Conservation (phyloP, 2,797 vertebrate species). For the Varecia variegata region DNA sequence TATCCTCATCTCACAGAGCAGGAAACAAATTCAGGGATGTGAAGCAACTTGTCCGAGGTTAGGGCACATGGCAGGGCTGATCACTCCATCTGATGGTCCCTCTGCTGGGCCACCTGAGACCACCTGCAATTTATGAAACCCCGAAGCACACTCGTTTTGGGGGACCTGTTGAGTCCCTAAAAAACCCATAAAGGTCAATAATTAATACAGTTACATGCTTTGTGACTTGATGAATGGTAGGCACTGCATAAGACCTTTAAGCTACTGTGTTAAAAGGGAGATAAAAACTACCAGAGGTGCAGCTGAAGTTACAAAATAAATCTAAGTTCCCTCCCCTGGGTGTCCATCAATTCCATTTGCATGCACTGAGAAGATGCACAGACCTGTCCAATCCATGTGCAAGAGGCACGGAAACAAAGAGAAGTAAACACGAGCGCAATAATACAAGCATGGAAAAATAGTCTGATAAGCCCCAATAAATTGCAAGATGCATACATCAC, state of each 20-base stretch:
- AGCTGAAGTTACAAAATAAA: slow-evolving; percentile 28
- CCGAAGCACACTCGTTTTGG: not conserved
- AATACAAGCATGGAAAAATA: slow-evolving; percentile 41
- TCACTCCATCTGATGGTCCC: accelerated
- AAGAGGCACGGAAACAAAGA: slow-evolving; percentile 81
- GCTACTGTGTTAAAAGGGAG: not conserved
- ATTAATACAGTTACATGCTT: not conserved
- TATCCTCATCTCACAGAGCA: not conserved
- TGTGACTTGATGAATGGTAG: not conserved
- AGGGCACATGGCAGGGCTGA: not conserved
- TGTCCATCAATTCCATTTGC: slow-evolving; percentile 78
- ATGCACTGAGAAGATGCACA: slow-evolving; percentile 81
- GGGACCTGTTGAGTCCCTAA: not conserved
- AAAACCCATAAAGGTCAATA: not conserved
- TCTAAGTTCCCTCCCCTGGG: slow-evolving; percentile 76
- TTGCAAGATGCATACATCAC: slow-evolving; percentile 54
- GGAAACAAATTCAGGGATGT: not conserved
- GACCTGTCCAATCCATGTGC: slow-evolving; percentile 80
- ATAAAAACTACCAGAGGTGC: slow-evolving; percentile 26
- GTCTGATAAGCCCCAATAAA: not conserved
- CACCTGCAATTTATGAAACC: not conserved
- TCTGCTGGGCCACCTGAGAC: not conserved
- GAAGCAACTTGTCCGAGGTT: not conserved
- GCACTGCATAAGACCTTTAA: not conserved
- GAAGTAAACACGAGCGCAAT: slow-evolving; percentile 74